Evolutionary conservation across 1,140 invertebrate genomes (phyloP).

Genomic region (Drosophila nannoptera): DNA sequence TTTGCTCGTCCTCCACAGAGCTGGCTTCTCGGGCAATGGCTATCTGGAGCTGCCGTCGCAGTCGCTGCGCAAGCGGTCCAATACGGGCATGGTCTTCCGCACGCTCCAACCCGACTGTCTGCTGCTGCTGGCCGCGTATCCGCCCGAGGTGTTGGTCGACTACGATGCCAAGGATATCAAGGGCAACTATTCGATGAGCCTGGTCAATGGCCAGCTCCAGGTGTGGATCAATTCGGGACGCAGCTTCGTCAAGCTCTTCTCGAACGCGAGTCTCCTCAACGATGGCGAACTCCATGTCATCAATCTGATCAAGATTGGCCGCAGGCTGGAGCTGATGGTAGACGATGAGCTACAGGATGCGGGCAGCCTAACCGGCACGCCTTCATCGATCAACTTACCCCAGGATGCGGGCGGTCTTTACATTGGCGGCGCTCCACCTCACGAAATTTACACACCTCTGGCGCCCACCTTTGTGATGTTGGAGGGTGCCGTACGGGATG

Average conservation of each 20-base stretch:
- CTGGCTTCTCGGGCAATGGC: constrained; percentile 88
- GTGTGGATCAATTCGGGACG: constrained; percentile 84
- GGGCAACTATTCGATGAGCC: constrained; percentile 85
- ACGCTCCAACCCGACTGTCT: constrained; percentile 86
- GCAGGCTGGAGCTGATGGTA: constrained; percentile 83
- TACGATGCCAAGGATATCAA: constrained; percentile 77
- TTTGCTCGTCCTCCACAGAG: constrained; percentile 75
- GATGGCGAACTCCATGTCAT: constrained; percentile 84
- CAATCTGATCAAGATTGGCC: constrained; percentile 80
- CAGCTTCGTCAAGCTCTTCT: constrained; percentile 82
- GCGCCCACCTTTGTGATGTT: constrained; percentile 81
- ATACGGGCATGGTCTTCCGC: constrained; percentile 88
- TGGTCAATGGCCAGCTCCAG: constrained; percentile 84
- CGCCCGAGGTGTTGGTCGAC: constrained; percentile 80
- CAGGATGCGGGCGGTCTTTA: constrained; percentile 79
- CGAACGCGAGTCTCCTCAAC: constrained; percentile 82
- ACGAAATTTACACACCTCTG: constrained; percentile 62
- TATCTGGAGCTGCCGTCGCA: constrained; percentile 87
- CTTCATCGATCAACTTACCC: constrained; percentile 80
- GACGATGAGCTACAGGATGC: constrained; percentile 83
- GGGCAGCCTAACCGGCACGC: constrained; percentile 80
- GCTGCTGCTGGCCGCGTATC: constrained; percentile 86
- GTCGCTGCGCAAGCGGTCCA: constrained; percentile 83
- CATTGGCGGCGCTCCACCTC: constrained; percentile 78
- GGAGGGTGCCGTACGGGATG: constrained; percentile 90